Percentiles rank a stretch among this genome's conserved stretches.
Conservation (phyloP, 2,888 invertebrate genomes). For the Athetis lepigone region DNA sequence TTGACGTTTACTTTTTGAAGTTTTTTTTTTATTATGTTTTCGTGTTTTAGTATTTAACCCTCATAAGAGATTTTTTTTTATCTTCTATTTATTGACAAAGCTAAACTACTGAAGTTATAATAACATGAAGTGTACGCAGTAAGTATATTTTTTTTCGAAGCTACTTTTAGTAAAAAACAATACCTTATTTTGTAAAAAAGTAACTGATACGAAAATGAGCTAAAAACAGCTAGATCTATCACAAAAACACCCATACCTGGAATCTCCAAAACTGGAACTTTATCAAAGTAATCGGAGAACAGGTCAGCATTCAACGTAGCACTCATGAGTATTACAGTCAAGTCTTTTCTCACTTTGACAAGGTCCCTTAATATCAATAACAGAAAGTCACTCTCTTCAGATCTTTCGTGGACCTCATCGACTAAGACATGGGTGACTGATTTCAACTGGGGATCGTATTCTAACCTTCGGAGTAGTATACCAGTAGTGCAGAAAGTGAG, state of each 20-base stretch:
- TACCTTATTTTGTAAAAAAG: no score
- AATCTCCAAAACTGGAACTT: slow-evolving; percentile 94
- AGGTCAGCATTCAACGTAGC: slow-evolving; percentile 96
- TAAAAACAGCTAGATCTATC: no score
- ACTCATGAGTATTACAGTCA: slow-evolving; percentile 97
- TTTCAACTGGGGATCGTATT: slow-evolving; percentile 93
- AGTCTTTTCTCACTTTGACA: slow-evolving; percentile 92
- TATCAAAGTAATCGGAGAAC: slow-evolving; percentile 96
- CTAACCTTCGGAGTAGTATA: slow-evolving; percentile 95
- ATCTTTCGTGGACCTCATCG: slow-evolving; percentile 98
- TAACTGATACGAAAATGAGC: no score
- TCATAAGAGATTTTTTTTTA: no score
- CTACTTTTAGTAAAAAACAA: no score
- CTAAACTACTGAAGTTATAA: no score
- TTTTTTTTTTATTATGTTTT: no score
- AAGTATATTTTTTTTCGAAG: no score
- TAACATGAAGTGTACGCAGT: no score
- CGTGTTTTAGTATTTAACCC: no score
- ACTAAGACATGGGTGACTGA: slow-evolving; percentile 96
- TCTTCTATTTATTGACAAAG: no score
- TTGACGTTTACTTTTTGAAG: slow-evolving; percentile 52
- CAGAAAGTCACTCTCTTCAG: slow-evolving; percentile 97
- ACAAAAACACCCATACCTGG: slow-evolving; percentile 89
- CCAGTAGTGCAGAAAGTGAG: slow-evolving; percentile 98
- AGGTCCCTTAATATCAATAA: slow-evolving; percentile 95